Base-by-base conservation (phyloP, 1,140 invertebrate genomes). In the Aethina tumida region DNA sequence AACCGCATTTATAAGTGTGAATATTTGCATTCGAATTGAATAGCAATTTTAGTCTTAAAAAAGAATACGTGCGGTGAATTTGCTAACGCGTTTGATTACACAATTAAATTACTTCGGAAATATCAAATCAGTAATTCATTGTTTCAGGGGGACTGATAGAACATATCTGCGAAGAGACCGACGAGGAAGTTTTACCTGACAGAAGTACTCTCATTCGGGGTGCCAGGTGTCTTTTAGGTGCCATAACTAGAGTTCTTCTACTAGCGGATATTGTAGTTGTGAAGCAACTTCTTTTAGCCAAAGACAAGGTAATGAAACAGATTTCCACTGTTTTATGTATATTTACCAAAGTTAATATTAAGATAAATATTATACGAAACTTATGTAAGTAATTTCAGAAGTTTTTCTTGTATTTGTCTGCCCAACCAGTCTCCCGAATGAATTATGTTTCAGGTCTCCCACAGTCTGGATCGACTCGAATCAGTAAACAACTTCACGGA, bases 231-330 rank as follows among this genome's bases (percentile, higher is more conserved):
- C 76, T 99, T 5, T 72, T 99, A 7, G 88, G 87, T 15, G 90
- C 92, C 20, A 90, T 99, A 42, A 99, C 96, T 4, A 71, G 91
- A 58, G 94, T 99, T 26, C 73, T 99, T n/a, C 72, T 99, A 12
- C 69, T 99, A 38, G 95, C 95, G n/a, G 96, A 99, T 65, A 90
- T 93, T 56, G 93, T 98, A 25, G 88, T 98, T 5, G 93, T 99
- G 13, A 97, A 97, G 59, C 93, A 98, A 66, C 72, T 99, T 25
- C 70, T 99, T 25, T 73, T 88, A 29, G 89, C 91, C 32, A 97
- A 97, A 68, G 93, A 97, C 63, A 97, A 96, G 76, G 93, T 92
- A 64, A n/a, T n/a, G n/a, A n/a, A n/a, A n/a, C n/a, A n/a, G 22
- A 24, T n/a, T n/a, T n/a, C n/a, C n/a, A n/a, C n/a, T n/a, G n/a